A percentile compares a stretch with the other conserved stretches of the same genome.
These are phyloP conservation scores for Sylvilagus bachmani DNA, from an alignment of 2,113 vertebrate genomes.

Conservation along the genomic window DNA sequence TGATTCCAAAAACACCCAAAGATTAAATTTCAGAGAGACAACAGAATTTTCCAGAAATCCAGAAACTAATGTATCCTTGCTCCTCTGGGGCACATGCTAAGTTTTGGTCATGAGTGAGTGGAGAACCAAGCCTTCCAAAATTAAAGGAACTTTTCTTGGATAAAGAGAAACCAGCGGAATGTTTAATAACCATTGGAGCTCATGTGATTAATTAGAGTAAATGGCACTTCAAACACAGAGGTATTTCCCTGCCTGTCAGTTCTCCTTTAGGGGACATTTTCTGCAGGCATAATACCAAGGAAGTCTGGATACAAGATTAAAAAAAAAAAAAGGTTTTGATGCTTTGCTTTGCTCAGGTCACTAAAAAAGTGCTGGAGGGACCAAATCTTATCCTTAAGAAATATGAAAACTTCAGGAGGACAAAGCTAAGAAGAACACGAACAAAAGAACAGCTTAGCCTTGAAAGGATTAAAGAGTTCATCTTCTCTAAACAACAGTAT, in stretches of 20 bases:
- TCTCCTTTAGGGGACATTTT: neutral
- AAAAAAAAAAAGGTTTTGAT: neutral
- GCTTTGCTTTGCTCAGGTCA: neutral
- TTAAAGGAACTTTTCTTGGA: neutral
- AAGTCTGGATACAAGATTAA: neutral
- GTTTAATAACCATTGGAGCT: neutral
- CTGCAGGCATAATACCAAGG: neutral
- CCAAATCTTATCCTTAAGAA: neutral
- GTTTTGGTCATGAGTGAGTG: neutral
- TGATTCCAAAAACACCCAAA: neutral
- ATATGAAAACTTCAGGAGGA: neutral
- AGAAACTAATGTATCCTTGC: accelerated
- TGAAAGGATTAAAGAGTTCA: neutral
- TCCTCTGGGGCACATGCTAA: neutral
- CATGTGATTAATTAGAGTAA: neutral
- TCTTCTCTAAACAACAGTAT: neutral
- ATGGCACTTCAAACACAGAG: neutral
- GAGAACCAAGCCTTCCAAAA: neutral
- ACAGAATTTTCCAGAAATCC: neutral
- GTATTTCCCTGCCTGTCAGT: neutral
- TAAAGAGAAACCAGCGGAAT: neutral
- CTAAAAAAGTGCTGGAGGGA: neutral
- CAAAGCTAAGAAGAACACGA: neutral
- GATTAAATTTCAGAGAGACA: neutral
- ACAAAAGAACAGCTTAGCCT: neutral